Evolutionary conservation across 2,888 invertebrate genomes (phyloP), one percentile per base, ranked within the genome.

Genomic region (Patella pellucida): DNA sequence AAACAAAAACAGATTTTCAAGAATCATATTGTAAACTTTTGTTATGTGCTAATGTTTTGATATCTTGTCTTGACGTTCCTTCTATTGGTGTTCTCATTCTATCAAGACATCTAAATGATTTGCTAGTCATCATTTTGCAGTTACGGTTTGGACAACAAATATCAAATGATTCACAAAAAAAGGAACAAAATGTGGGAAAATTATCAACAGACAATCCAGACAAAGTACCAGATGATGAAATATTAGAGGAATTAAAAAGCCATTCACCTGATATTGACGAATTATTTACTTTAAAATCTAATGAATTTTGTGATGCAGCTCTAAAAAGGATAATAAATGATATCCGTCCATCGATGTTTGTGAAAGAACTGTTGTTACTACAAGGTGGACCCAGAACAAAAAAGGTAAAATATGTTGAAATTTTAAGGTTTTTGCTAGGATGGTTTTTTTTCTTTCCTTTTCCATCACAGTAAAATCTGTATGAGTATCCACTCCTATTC

Each of bases 291-390:
- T 50, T 54, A 12, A 73, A 76, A 67, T 76, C 80, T 72, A 50
- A 78, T 3, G 75, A 76, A n/a, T 83, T 80, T 75, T 87, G 85
- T 78, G 76, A 82, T 23, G 74, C 74, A 31, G 73, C 75, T 11
- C 92, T 95, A 84, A 86, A 92, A 68, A 86, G 92, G 80, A 89
- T 95, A 71, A 90, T 93, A 16, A 88, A 87, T 27, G 92, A 92
- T 76, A 93, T 93, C 76, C 94, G 94, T 82, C 93, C 93, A 85
- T 93, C 93, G 41, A 89, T 93, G 71, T 91, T 94, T 52, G 93
- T 95, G 86, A 94, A 93, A 85, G 94, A 95, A 88, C 91, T 95
- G n/a, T 92, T 95, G 91, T 91, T 94, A 68, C 91, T 95, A 54
- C 93, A 90, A 80, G 88, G 89, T 75, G 87, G 84, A 14, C 82